Evolutionary conservation across 1,140 invertebrate species (phyloP).

Genomic region (Megalopta genalis): DNA sequence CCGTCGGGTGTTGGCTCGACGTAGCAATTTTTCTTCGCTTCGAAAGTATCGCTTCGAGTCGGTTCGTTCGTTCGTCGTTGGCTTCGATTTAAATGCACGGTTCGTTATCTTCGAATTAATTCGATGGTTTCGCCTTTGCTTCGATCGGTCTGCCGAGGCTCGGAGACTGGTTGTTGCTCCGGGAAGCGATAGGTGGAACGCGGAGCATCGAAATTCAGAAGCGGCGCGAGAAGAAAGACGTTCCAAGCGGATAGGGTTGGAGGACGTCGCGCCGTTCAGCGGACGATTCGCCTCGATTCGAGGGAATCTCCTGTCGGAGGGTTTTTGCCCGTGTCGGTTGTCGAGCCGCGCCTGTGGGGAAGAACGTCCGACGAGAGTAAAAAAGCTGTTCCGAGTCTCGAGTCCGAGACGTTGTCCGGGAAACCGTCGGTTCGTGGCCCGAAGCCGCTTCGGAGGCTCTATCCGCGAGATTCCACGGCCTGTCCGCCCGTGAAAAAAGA

Average conservation of each 20-base stretch:
- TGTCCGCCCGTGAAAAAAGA: neutral
- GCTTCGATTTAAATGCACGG: too few relatives aligned
- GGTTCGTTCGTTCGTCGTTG: too few relatives aligned
- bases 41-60: neutral
- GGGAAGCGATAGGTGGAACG: neutral
- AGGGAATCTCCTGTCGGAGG: neutral
- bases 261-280: conserved; percentile 7
- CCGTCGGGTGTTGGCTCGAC: conserved; percentile 23
- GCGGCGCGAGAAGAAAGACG: conserved; percentile 16
- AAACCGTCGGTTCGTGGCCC: too few relatives aligned
- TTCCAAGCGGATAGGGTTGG: conserved; percentile 13
- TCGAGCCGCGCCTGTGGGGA: conserved; percentile 36
- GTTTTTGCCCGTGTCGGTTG: conserved; percentile 33
- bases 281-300: conserved; percentile 30
- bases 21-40: neutral
- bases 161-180: neutral
- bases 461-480: conserved; percentile 34
- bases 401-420: too few relatives aligned
- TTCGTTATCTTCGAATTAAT: too few relatives aligned
- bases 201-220: neutral
- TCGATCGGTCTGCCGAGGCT: too few relatives aligned
- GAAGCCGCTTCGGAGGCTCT: conserved; percentile 25
- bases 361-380: neutral
- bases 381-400: conserved; percentile 3
- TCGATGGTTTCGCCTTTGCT: too few relatives aligned